Evolutionary conservation across 1,140 invertebrate genomes (phyloP).

Genomic region (Gryllus bimaculatus): DNA sequence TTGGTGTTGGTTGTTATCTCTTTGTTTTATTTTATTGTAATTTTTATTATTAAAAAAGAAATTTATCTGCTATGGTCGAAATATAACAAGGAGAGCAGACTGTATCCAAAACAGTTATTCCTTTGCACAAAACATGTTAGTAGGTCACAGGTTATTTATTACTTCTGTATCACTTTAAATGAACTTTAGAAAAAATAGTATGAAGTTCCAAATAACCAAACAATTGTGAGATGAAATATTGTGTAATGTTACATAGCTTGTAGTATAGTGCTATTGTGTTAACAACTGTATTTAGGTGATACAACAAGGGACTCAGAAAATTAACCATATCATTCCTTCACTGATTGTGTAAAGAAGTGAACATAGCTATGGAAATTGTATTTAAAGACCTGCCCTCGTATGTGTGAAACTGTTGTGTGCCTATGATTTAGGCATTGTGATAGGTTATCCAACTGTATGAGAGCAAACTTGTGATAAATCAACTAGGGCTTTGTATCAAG

Average conservation of each 20-base stretch:
- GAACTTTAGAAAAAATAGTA: neutral
- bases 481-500: neutral
- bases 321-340: constrained; percentile 5
- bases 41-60: neutral
- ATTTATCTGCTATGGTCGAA: neutral
- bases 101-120: neutral
- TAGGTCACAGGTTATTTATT: neutral
- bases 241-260: neutral
- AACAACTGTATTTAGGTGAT: constrained; percentile 1
- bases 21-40: constrained; percentile 6
- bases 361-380: neutral
- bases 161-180: neutral
- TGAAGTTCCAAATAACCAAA: neutral
- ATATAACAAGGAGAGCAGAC: neutral
- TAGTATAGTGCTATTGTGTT: constrained; percentile 1
- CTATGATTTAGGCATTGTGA: neutral
- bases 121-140: neutral
- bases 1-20: neutral
- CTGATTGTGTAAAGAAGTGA: neutral
- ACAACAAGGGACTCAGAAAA: neutral
- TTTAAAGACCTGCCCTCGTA: neutral
- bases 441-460: neutral
- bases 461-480: neutral
- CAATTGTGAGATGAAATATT: neutral
- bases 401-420: neutral